Evolutionary conservation across 1,140 invertebrate genomes (phyloP), one percentile per base, ranked within the genome.

Genomic region (Cotesia vestalis): DNA sequence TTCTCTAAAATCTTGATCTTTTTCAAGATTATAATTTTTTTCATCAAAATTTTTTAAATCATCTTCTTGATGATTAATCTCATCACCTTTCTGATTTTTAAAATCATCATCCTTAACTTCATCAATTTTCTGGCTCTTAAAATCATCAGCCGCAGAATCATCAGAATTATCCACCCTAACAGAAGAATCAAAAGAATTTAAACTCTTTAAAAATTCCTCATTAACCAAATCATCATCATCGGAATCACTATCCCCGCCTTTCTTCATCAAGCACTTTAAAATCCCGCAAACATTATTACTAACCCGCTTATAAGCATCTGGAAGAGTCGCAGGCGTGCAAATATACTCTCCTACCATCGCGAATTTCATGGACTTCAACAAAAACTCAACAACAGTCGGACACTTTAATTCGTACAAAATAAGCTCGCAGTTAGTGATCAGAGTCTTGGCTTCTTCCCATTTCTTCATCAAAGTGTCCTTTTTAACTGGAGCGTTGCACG

Each of bases 371-470:
- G 77, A 76, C 69, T 76, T 63, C 11, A 78, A 59, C 57, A 81
- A 71, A 69, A 79, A 78, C 9, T 69, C 68, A 20, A 70, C 17
- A 60, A 79, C 77, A 77, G 77, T 78, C 77, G 66, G 20, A 68
- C 69, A 61, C 66, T 66, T 40, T 14, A 20, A 53, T 20, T 61
- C 40, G n/a, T 71, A 46, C 0, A 73, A 14, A 66, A 76, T 46
- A 51, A 14, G 57, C 4, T 67, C 64, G 35, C 63, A 57, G 40
- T 67, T 73, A 34, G 8, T 38, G 12, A 73, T 70, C 12, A 73
- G 20, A 38, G 4, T 67, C 35, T 61, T 73, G 46, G 62, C 55
- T n/a, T 75, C 74, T 11, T 46, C 11, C 69, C 69, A 75, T 34
- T 66, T 72, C 66, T 72, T 72, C 3, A 14, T 11, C n/a, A 75